A percentile compares a stretch with the other conserved stretches of the same genome.
Conservation (phyloP, 2,797 vertebrate species). For the Pipistrellus pipistrellus region DNA sequence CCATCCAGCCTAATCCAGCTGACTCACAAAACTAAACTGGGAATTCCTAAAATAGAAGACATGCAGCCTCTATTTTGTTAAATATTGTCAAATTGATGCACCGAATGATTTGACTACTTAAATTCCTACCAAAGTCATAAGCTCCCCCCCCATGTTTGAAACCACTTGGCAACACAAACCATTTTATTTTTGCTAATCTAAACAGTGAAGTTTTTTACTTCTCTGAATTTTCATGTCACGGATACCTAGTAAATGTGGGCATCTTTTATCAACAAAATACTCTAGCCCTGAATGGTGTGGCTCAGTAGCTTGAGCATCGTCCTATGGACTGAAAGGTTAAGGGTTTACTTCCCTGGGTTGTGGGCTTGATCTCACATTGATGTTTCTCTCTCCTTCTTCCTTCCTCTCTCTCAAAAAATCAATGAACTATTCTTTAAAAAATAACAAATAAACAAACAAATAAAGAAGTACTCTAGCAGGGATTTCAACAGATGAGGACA, state of each 20-base stretch:
- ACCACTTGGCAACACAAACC: not conserved
- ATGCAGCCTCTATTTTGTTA: not conserved
- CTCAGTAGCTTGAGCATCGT: not conserved
- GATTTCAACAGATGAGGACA: constrained; percentile 3
- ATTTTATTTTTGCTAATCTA: not conserved
- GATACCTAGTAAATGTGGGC: not conserved
- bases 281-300: not conserved
- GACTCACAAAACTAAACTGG: not conserved
- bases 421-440: not conserved
- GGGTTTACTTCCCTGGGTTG: not conserved
- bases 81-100: not conserved
- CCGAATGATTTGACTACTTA: not conserved
- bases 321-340: not conserved
- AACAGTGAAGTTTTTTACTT: not conserved
- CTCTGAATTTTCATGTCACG: not conserved
- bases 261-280: not conserved
- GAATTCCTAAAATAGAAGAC: not conserved
- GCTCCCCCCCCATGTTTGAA: not conserved
- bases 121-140: not conserved
- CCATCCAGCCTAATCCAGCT: not conserved
- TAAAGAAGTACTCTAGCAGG: not conserved
- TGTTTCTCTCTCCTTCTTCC: not conserved
- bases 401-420: not conserved
- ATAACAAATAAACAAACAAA: not conserved
- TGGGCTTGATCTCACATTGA: not conserved